Evolutionary conservation across 1,140 invertebrate species (phyloP), one percentile per base, ranked within the genome.

Genomic region (Euglossa dilemma): DNA sequence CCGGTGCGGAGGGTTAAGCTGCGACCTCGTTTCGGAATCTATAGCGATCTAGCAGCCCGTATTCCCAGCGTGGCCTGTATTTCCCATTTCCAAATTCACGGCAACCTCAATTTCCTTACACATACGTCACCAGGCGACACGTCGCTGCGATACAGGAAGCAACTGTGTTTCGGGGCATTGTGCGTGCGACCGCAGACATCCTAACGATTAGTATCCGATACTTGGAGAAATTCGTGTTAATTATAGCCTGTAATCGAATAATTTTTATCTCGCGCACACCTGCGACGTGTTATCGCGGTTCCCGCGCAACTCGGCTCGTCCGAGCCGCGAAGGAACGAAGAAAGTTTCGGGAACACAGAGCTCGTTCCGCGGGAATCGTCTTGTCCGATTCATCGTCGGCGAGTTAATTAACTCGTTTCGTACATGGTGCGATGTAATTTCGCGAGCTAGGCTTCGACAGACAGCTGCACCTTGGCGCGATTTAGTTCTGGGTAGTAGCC

Each of bases 21-120:
- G n/a, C 63, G 80, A 76, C 63, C 80, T 67, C 25, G 80, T 82
- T 82, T 80, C 63, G 20, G 2, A 45, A 76, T 66, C 52, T 52
- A 6, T 8, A 61, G 1, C 20, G 43, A 75, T 56, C 43, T 18
- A 67, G n/a, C n/a, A 36, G 36, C 61, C 9, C 11, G 16, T 56
- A 36, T 56, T 25, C 43, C 43, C n/a, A 14, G 0, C 9, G 16
- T 20, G 12, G 25, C 23, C 25, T 23, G 36, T 5, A 61, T 82
- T 76, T 59, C 45, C 72, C 64, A 80, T 74, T 73, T 54, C 47
- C 47, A 61, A 74, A 74, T 80, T 73, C 23, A 36, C 9, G 45
- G 23, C 20, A 57, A 25, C 28, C 47, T 9, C 57, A 45, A 43
- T 54, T 36, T 64, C 78, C 59, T 64, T 45, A 20, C 20, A 45